phyloP scores from a whole-genome alignment of 2,797 vertebrate species.

The Pipistrellus pipistrellus region DNA sequence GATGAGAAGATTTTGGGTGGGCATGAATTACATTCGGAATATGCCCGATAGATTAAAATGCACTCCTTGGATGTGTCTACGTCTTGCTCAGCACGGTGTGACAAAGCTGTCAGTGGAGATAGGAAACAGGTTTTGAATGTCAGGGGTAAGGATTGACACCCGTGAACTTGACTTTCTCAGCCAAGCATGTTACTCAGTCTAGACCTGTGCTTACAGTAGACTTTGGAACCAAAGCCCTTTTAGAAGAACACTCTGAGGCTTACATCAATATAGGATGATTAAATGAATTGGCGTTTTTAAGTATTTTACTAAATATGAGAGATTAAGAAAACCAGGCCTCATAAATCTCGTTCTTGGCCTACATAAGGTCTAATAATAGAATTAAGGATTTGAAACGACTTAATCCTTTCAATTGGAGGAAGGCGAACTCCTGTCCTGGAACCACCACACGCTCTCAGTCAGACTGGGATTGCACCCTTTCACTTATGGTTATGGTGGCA shows the following conservation, averaged over 20 bases:
- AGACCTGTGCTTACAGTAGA: constrained; percentile 80
- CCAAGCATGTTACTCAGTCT: constrained; percentile 70
- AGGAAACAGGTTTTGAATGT: constrained; percentile 62
- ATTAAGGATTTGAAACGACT: constrained; percentile 75
- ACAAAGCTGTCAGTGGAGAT: constrained; percentile 31
- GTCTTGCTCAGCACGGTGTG: background rate
- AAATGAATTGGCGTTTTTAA: constrained; percentile 76
- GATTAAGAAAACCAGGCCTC: constrained; percentile 75
- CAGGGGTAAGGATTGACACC: constrained; percentile 67
- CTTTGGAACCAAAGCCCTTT: constrained; percentile 52
- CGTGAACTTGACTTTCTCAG: constrained; percentile 65
- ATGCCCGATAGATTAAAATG: background rate
- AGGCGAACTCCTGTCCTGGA: constrained; percentile 78
- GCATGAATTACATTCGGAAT: background rate
- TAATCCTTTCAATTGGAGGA: constrained; percentile 79
- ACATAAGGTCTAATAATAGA: constrained; percentile 66
- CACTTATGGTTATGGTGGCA: background rate
- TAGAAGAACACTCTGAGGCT: constrained; percentile 61
- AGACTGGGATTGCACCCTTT: background rate
- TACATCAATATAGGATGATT: constrained; percentile 76
- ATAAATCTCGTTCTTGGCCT: constrained; percentile 57
- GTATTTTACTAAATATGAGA: constrained; percentile 77
- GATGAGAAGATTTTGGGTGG: background rate
- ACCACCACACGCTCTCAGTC: constrained; percentile 26
- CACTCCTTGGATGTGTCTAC: background rate